Percentiles rank a stretch among this genome's conserved stretches.
Conservation (phyloP, 2,888 invertebrate species). For the Drosophila birchii region DNA sequence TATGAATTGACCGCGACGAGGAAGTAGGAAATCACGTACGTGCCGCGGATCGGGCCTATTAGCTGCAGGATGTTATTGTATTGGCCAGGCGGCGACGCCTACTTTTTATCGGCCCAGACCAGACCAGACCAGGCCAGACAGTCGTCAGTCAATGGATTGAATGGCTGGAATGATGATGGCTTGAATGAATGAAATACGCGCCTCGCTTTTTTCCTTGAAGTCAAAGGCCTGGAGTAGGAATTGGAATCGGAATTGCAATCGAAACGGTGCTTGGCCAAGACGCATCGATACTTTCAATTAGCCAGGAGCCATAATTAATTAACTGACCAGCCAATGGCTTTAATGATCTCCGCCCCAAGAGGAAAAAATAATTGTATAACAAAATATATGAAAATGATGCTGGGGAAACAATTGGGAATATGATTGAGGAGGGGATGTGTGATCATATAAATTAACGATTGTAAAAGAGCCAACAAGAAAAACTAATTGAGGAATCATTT, state of each 20-base stretch:
- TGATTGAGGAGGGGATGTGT: neutral
- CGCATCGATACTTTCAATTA: conserved; percentile 75
- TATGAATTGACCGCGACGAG: conserved; percentile 70
- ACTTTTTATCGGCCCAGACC: conserved; percentile 61
- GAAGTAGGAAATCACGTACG: conserved; percentile 79
- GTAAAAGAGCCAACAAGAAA: neutral
- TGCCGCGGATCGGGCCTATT: conserved; percentile 63
- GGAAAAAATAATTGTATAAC: conserved; percentile 14
- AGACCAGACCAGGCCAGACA: conserved; percentile 48
- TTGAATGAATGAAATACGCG: conserved; percentile 68
- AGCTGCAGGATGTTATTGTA: conserved; percentile 69
- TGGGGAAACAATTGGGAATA: conserved; percentile 1
- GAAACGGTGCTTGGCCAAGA: conserved; percentile 68
- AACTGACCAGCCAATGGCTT: conserved; percentile 18
- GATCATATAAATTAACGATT: conserved; percentile 9
- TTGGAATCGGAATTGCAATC: conserved; percentile 25
- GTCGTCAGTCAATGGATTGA: conserved; percentile 51
- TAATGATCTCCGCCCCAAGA: conserved; percentile 28
- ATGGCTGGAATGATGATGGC: conserved; percentile 40
- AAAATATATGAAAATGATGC: conserved; percentile 7
- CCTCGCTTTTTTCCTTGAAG: conserved; percentile 35
- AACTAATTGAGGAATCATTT: conserved; percentile 3
- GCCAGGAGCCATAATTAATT: conserved; percentile 48
- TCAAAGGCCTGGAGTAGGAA: conserved; percentile 20
- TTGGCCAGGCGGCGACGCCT: conserved; percentile 61